Evolutionary conservation across 2,113 vertebrate genomes (phyloP).

Genomic region (Oryzias woworae): DNA sequence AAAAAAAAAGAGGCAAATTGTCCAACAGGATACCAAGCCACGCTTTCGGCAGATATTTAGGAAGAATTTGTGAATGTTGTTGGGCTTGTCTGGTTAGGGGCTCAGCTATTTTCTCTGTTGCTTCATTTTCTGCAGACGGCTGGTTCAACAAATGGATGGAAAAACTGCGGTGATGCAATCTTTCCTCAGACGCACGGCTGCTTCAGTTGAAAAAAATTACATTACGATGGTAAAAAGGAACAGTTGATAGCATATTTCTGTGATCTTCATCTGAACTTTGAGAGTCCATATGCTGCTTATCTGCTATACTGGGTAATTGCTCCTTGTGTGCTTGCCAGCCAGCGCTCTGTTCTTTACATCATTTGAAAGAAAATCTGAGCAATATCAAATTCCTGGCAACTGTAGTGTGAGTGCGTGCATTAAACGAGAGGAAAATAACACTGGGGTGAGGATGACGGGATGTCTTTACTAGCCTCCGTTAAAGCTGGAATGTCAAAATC

Average conservation of each 20-base stretch:
- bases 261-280: conserved; percentile 39
- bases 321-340: conserved; percentile 55
- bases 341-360: conserved; percentile 37
- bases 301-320: conserved; percentile 50
- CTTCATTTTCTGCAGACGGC: conserved; percentile 29
- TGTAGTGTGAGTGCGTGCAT: conserved; percentile 24
- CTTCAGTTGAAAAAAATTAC: conserved; percentile 56
- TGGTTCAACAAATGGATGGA: conserved; percentile 25
- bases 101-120: conserved; percentile 31
- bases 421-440: conserved; percentile 32
- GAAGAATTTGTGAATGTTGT: conserved; percentile 62
- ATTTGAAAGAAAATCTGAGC: conserved; percentile 58
- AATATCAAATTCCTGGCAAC: conserved; percentile 62
- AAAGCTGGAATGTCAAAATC: conserved; percentile 49
- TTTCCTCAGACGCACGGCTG: conserved; percentile 53
- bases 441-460: conserved; percentile 25
- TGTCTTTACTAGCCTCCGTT: conserved; percentile 38
- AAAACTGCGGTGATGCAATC: conserved; percentile 71
- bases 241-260: conserved; percentile 47
- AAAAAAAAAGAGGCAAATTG: conserved; percentile 10
- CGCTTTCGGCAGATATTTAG: conserved; percentile 34
- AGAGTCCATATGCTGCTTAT: conserved; percentile 59
- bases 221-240: conserved; percentile 49
- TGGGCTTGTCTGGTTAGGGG: conserved; percentile 38
- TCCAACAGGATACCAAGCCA: conserved; percentile 16